These are phyloP conservation scores for Psettodes erumei DNA, from an alignment of 2,113 vertebrate species.

Conservation along the genomic window DNA sequence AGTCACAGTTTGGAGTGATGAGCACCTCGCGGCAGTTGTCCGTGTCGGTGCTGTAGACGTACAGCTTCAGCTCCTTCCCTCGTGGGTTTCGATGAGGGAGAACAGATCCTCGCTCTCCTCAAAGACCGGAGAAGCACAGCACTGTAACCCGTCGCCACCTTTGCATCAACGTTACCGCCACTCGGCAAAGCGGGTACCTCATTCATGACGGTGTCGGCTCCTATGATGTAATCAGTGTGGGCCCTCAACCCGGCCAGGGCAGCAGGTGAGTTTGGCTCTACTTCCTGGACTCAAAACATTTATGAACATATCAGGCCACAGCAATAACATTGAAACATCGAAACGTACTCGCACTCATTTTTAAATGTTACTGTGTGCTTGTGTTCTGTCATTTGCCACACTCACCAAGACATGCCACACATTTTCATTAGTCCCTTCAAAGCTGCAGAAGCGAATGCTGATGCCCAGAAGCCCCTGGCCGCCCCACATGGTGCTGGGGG, in stretches of 20 bases:
- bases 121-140: conserved; percentile 18
- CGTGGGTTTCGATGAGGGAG: conserved; percentile 91
- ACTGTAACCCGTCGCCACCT: neutral
- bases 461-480: conserved; percentile 95
- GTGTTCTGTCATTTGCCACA: conserved; percentile 14
- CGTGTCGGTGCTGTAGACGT: conserved; percentile 95
- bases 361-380: neutral
- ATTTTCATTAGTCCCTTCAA: conserved; percentile 95
- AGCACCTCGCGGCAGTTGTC: conserved; percentile 96
- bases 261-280: conserved; percentile 95
- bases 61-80: conserved; percentile 94
- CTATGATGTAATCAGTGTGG: conserved; percentile 95
- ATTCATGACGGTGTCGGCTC: conserved; percentile 92
- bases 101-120: conserved; percentile 93
- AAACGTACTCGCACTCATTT: neutral
- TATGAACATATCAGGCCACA: neutral
- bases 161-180: neutral
- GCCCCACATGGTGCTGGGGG: conserved; percentile 95
- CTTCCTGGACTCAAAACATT: conserved; percentile 84
- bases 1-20: conserved; percentile 93
- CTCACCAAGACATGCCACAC: conserved; percentile 98
- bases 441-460: conserved; percentile 98
- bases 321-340: neutral
- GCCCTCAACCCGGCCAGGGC: conserved; percentile 92
- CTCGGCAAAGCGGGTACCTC: conserved; percentile 77